Percentiles rank a stretch among this genome's conserved stretches.
Conservation (phyloP, 2,797 vertebrate genomes). For the Borostomias antarcticus region DNA sequence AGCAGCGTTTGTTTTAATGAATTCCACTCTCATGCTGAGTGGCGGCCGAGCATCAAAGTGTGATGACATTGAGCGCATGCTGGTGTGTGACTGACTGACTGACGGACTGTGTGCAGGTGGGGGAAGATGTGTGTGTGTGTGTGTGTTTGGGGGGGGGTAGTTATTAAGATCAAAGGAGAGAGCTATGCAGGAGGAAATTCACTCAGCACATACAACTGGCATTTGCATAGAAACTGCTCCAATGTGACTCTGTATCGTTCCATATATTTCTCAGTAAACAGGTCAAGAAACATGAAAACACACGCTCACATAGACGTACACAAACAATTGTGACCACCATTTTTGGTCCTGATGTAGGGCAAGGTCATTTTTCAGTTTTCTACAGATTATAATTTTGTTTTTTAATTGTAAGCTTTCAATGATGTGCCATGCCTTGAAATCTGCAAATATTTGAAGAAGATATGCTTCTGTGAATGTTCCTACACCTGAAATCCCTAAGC, state of each 20-base stretch:
- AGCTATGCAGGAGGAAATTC: slow-evolving; percentile 5
- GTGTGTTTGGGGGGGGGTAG: neutral
- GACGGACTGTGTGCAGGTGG: neutral
- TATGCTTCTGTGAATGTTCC: too few species aligned
- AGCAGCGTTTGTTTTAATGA: slow-evolving; percentile 54
- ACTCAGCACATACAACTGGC: neutral
- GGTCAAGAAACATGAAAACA: slow-evolving; percentile 39
- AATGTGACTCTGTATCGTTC: neutral
- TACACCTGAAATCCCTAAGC: too few species aligned
- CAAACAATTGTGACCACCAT: too few species aligned
- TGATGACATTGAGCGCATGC: slow-evolving; percentile 25
- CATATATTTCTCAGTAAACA: neutral
- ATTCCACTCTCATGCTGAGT: slow-evolving; percentile 32
- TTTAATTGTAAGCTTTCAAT: too few species aligned
- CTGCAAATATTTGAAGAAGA: too few species aligned
- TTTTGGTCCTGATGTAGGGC: too few species aligned
- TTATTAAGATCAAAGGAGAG: slow-evolving; percentile 26
- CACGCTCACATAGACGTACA: slow-evolving; percentile 6
- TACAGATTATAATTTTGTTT: too few species aligned
- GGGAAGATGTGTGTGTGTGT: neutral
- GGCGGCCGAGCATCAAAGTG: slow-evolving; percentile 43
- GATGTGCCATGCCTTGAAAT: too few species aligned
- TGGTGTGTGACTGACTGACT: neutral
- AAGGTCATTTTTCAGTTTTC: too few species aligned
- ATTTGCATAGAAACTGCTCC: neutral